These are phyloP conservation scores for Triplophysa dalaica DNA, from an alignment of 2,113 vertebrate genomes.

Conservation along the genomic window DNA sequence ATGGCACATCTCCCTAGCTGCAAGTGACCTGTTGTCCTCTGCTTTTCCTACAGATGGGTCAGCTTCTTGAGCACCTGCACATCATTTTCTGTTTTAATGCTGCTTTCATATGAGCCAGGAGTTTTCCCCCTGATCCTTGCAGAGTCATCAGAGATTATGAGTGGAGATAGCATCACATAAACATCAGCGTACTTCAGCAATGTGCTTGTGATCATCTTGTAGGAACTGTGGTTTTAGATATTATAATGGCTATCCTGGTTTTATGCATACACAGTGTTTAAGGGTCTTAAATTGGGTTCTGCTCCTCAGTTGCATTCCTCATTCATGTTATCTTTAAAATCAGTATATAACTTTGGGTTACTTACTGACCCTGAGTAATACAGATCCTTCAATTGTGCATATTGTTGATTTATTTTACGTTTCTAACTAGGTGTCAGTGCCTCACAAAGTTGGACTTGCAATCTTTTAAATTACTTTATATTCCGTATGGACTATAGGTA, in stretches of 20 bases:
- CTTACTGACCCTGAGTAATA: neutral
- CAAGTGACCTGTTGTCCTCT: neutral
- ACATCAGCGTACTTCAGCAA: neutral
- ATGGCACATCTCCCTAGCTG: neutral
- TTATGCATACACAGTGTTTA: neutral
- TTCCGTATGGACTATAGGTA: neutral
- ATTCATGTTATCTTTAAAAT: neutral
- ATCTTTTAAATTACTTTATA: neutral
- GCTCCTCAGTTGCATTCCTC: neutral
- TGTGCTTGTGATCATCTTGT: neutral
- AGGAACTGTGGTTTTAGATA: neutral
- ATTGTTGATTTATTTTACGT: neutral
- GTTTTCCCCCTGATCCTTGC: neutral
- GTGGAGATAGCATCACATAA: neutral
- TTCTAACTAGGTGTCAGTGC: neutral
- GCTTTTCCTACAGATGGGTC: constrained; percentile 15
- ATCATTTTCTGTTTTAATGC: neutral
- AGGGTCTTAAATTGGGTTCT: neutral
- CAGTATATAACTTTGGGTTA: neutral
- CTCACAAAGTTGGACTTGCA: neutral
- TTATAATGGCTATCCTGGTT: constrained; percentile 6
- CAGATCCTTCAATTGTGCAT: neutral
- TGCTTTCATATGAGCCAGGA: constrained; percentile 4
- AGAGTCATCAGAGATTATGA: neutral
- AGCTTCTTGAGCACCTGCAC: neutral